Percentiles rank a stretch among this genome's conserved stretches.
Evolutionary conservation across 2,113 vertebrate species (phyloP).

Genomic region (Coturnix japonica): DNA sequence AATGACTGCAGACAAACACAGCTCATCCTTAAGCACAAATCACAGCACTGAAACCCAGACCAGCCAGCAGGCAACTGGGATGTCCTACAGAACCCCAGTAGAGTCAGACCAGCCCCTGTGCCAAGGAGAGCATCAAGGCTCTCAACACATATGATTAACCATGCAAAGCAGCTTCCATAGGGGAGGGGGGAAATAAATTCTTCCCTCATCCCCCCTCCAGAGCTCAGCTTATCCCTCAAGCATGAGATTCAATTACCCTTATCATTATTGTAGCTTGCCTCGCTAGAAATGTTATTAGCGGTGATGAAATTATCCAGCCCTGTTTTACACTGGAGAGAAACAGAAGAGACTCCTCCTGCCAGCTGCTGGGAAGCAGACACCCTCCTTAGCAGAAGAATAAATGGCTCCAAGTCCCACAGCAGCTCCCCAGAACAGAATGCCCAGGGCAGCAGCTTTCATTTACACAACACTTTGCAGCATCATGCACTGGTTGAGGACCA

Average conservation of each 20-base stretch:
- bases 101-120: background rate
- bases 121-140: background rate
- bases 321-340: background rate
- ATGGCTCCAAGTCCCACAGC: background rate
- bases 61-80: background rate
- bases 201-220: constrained; percentile 21
- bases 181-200: constrained; percentile 24
- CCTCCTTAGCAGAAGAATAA: background rate
- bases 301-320: constrained; percentile 63
- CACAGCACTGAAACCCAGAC: background rate
- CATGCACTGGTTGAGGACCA: background rate
- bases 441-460: background rate
- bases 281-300: constrained; percentile 46
- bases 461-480: no score
- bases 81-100: background rate
- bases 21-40: background rate
- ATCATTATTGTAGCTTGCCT: constrained; percentile 56
- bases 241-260: constrained; percentile 70
- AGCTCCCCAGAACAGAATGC: background rate
- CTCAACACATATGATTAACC: background rate
- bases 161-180: constrained; percentile 15
- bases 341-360: background rate
- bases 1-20: background rate
- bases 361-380: background rate
- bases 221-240: constrained; percentile 57